phyloP scores from a whole-genome alignment of 2,888 invertebrate species.

The Onchidella celtica region DNA sequence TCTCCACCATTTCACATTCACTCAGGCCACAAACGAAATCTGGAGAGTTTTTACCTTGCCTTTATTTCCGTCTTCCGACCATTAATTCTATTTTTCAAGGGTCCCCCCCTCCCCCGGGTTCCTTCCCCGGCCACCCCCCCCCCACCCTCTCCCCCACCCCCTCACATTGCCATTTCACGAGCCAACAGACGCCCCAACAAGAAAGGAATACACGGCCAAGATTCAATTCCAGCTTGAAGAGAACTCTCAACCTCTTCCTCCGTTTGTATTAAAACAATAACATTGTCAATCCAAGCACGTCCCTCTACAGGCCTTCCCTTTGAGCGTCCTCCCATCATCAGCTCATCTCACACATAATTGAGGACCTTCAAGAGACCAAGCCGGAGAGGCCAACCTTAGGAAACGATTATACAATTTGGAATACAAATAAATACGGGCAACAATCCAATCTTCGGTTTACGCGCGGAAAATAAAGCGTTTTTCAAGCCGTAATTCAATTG shows the following conservation, averaged over 20 bases:
- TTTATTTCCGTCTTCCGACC: neutral
- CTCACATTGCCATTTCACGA: conserved; percentile 1
- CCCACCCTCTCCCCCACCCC: too few species aligned
- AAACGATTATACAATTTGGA: conserved; percentile 54
- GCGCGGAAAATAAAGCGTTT: neutral
- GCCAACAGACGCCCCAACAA: conserved; percentile 1
- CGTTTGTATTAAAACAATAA: conserved; percentile 30
- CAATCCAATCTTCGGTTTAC: conserved; percentile 46
- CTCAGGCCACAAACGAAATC: too few species aligned
- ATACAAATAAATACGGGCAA: conserved; percentile 52
- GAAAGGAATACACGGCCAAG: neutral
- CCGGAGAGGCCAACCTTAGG: conserved; percentile 41
- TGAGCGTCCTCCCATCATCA: conserved; percentile 30
- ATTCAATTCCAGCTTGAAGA: conserved; percentile 26
- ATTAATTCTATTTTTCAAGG: too few species aligned
- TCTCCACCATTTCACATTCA: too few species aligned
- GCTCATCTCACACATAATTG: conserved; percentile 36
- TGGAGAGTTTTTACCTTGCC: too few species aligned
- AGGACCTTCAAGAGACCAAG: conserved; percentile 41
- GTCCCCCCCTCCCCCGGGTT: too few species aligned
- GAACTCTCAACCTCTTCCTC: neutral
- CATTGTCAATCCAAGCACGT: conserved; percentile 23
- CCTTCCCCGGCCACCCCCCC: too few species aligned
- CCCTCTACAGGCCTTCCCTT: conserved; percentile 21
- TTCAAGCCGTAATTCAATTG: conserved; percentile 15